Evolutionary conservation across 2,888 invertebrate genomes (phyloP), one percentile per base, ranked within the genome.

Genomic region (Drosophila mulleri): DNA sequence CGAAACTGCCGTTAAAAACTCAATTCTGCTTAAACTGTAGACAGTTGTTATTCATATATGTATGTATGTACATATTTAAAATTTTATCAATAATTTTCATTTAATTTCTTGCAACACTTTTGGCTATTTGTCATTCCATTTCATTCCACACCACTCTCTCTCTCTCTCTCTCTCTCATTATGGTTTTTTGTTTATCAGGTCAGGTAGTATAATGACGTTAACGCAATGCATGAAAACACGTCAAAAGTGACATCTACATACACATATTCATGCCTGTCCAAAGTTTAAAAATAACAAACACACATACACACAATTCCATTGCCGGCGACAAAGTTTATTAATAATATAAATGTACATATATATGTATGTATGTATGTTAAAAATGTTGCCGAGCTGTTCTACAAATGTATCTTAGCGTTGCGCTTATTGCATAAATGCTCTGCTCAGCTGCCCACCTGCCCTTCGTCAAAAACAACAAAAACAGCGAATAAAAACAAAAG

Each of bases 331-430:
- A 50, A 23, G 48, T 11, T 11, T 32, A 5, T 32, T 47, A 57
- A 54, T 23, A n/a, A n/a, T 37, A 26, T 8, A 26, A 11, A 42
- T 29, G 18, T 42, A n/a, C 20, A 29, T 18, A 41, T 16, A 1
- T 47, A n/a, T 48, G 2, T 29, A 18, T 53, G 16, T 20, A 16
- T 23, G 47, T 12, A 23, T 32, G 47, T 53, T 39, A 26, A 14
- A 47, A 45, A 18, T 56, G 37, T 58, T 57, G 52, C 29, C 62
- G 35, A 61, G 52, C 54, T 73, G 75, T 65, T 54, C 63, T 54
- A 76, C 76, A 77, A 80, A 75, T 71, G 76, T 80, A 75, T 60
- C 59, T 67, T 39, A 53, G 53, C n/a, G 41, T n/a, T 72, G 66
- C 48, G 72, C 50, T 52, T 73, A 67, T 69, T 80, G 80, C 75